Evolutionary conservation across 1,140 invertebrate genomes (phyloP).

Genomic region (Brachionus manjavacas): DNA sequence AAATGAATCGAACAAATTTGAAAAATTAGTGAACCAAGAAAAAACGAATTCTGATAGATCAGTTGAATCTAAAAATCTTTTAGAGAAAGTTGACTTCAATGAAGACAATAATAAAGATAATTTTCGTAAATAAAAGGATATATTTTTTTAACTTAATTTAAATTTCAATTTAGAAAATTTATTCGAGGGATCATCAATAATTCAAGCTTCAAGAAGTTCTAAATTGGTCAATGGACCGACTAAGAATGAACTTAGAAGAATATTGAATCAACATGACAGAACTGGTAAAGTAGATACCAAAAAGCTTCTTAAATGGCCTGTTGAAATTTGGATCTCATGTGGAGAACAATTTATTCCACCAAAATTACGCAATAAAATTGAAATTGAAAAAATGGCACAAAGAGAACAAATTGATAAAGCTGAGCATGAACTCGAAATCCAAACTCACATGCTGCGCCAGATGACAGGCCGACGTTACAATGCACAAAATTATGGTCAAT

Average conservation of each 20-base stretch:
- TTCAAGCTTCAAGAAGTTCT: neutral
- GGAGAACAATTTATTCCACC: slow-evolving; percentile 54
- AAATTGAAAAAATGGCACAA: slow-evolving; percentile 28
- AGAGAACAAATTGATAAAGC: slow-evolving; percentile 48
- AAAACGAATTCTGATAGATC: neutral
- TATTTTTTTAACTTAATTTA: neutral
- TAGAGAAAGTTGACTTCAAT: slow-evolving; percentile 14
- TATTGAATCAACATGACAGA: slow-evolving; percentile 26
- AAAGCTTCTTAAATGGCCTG: slow-evolving; percentile 51
- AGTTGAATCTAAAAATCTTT: neutral
- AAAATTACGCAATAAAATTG: neutral
- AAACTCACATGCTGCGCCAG: slow-evolving; percentile 55
- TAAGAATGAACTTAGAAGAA: neutral
- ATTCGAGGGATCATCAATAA: neutral
- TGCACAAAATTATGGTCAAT: neutral
- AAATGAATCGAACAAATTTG: neutral
- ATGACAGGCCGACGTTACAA: slow-evolving; percentile 51
- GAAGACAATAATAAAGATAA: slow-evolving; percentile 20
- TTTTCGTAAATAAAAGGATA: neutral
- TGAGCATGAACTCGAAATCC: slow-evolving; percentile 53
- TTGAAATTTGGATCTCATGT: slow-evolving; percentile 57
- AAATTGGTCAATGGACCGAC: neutral
- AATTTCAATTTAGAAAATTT: neutral
- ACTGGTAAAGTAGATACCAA: neutral
- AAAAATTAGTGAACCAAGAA: neutral